Evolutionary conservation across 2,113 vertebrate species (phyloP).

Genomic region (Mesoclemmys tuberculata): DNA sequence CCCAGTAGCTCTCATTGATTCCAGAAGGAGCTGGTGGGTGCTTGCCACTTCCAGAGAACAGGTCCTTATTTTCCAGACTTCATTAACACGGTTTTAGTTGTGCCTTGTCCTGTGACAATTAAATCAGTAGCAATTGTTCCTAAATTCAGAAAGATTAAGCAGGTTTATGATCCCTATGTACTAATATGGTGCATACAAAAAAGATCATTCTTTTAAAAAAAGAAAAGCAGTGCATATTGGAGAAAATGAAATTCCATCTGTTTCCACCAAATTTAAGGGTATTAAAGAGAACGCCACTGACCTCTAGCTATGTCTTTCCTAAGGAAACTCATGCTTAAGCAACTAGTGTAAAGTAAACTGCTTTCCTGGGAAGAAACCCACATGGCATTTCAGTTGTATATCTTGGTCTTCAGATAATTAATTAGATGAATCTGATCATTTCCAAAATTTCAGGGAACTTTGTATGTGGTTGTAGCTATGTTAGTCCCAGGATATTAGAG

Average conservation of each 20-base stretch:
- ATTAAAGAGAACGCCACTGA: conserved; percentile 5
- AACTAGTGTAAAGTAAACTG: neutral
- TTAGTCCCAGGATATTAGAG: too few relatives aligned
- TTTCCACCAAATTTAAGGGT: neutral
- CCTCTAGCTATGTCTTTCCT: neutral
- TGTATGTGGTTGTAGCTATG: neutral
- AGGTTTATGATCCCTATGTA: neutral
- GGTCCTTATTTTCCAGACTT: conserved; percentile 3
- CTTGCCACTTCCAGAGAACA: neutral
- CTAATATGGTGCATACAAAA: neutral
- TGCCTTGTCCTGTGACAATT: neutral
- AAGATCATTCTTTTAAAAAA: fast-evolving
- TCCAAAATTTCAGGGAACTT: neutral
- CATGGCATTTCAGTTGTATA: neutral
- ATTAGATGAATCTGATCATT: neutral
- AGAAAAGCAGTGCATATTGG: neutral
- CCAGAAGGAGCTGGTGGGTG: neutral
- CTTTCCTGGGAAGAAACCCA: conserved; percentile 19
- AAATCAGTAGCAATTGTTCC: neutral
- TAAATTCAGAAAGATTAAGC: neutral
- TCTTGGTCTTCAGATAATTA: fast-evolving
- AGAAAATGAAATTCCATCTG: neutral
- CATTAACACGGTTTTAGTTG: neutral
- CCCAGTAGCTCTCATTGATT: neutral
- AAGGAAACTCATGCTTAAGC: neutral